A percentile compares a stretch with the other conserved stretches of the same genome.
phyloP scores from a whole-genome alignment of 2,888 invertebrate species.

The Limenitis camilla region DNA sequence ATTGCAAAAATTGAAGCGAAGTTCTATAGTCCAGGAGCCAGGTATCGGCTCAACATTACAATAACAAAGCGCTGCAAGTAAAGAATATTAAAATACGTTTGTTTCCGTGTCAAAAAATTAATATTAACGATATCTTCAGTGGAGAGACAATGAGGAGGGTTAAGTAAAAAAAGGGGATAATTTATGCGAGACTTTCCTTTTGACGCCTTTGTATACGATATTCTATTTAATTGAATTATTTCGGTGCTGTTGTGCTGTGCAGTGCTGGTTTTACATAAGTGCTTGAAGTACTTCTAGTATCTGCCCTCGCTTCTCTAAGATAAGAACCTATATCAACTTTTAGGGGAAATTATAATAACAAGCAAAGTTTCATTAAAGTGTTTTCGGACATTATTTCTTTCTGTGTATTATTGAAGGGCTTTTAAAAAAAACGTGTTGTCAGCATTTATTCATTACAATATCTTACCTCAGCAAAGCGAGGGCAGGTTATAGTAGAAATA shows the following conservation, averaged over 20 bases:
- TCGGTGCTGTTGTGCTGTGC: conserved; percentile 11
- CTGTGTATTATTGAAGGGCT: no score
- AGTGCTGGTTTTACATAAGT: conserved; percentile 7
- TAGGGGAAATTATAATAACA: no score
- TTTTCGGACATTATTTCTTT: no score
- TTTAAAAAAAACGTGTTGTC: no score
- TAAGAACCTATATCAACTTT: no score
- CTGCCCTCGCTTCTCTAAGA: no score
- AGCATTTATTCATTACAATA: no score
- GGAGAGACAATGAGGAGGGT: conserved; percentile 65
- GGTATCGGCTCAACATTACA: conserved; percentile 50
- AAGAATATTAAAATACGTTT: conserved; percentile 64
- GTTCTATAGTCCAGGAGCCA: conserved; percentile 9
- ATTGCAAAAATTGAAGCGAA: conserved; percentile 10
- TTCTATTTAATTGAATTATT: conserved; percentile 55
- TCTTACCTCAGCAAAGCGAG: no score
- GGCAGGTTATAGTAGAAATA: no score
- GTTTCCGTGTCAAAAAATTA: conserved; percentile 72
- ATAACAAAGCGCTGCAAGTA: conserved; percentile 65
- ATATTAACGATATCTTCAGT: conserved; percentile 73
- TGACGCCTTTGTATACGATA: conserved; percentile 64
- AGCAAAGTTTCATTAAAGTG: no score
- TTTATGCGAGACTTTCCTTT: conserved; percentile 69
- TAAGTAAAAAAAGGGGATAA: conserved; percentile 57
- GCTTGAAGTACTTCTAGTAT: neutral